Evolutionary conservation across 2,888 invertebrate genomes (phyloP).

Genomic region (Operophtera brumata): DNA sequence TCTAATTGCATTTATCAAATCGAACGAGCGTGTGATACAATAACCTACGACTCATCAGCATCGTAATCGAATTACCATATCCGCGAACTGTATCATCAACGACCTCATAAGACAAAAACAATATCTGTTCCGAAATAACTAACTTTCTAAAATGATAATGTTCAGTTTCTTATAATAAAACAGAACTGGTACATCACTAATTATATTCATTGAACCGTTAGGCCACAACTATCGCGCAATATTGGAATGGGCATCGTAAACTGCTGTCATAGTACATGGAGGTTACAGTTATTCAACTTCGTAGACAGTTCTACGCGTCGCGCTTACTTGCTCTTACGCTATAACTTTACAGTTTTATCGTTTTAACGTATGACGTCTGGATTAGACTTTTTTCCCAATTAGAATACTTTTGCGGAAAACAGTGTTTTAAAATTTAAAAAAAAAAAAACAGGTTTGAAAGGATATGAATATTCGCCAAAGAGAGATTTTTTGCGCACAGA

Average conservation of each 20-base stretch:
- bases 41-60: not conserved
- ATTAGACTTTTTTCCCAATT: too few species aligned
- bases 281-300: slow-evolving; percentile 6
- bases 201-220: slow-evolving; percentile 48
- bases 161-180: slow-evolving; percentile 37
- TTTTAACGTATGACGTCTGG: too few species aligned
- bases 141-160: slow-evolving; percentile 39
- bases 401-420: too few species aligned
- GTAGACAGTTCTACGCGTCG: not conserved
- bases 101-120: slow-evolving; percentile 35
- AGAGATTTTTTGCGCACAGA: too few species aligned
- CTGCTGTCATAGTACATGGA: slow-evolving; percentile 9
- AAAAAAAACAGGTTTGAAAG: too few species aligned
- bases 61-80: slow-evolving; percentile 16
- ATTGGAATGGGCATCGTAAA: slow-evolving; percentile 37
- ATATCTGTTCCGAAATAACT: slow-evolving; percentile 34
- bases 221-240: slow-evolving; percentile 38
- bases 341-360: too few species aligned
- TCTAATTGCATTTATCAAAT: too few species aligned
- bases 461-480: too few species aligned
- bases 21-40: too few species aligned
- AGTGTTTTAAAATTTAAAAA: too few species aligned
- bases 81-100: slow-evolving; percentile 17
- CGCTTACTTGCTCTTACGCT: too few species aligned
- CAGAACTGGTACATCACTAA: slow-evolving; percentile 50